phyloP scores from a whole-genome alignment of 1,140 invertebrate species.

The Drosophila trapezifrons region DNA sequence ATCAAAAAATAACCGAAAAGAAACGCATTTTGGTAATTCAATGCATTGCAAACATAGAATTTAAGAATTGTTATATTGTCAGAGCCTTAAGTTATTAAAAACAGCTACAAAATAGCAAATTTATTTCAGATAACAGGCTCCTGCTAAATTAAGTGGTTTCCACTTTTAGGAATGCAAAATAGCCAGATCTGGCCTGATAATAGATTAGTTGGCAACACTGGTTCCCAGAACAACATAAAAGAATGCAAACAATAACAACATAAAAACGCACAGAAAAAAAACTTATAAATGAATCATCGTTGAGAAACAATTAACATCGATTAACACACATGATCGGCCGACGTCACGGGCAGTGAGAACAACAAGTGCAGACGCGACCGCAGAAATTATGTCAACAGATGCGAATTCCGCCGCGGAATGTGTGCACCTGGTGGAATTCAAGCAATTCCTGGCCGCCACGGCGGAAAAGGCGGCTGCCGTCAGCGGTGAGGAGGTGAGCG shows the following conservation, averaged over 20 bases:
- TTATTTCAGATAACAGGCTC: no score
- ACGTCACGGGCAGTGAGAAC: constrained; percentile 14
- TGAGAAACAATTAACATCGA: constrained; percentile 46
- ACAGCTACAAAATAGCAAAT: no score
- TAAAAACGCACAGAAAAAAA: constrained; percentile 37
- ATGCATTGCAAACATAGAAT: no score
- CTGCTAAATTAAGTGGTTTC: no score
- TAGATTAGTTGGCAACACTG: no score
- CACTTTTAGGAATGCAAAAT: no score
- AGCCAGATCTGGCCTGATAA: no score
- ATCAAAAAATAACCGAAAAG: no score
- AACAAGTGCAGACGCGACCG: constrained; percentile 29
- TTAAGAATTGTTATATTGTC: no score
- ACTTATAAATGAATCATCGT: constrained; percentile 59
- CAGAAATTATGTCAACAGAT: constrained; percentile 51
- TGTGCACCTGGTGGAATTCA: constrained; percentile 59
- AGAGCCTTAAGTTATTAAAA: no score
- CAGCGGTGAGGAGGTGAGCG: constrained; percentile 42
- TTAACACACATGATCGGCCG: constrained; percentile 51
- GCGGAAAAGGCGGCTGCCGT: constrained; percentile 34
- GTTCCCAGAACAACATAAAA: constrained; percentile 58
- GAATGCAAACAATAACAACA: constrained; percentile 64
- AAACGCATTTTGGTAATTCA: no score
- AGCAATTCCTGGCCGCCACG: constrained; percentile 50
- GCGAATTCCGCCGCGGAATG: constrained; percentile 54